These are phyloP conservation scores for Augiades crinisus DNA, from an alignment of 2,888 invertebrate genomes.

Conservation along the genomic window DNA sequence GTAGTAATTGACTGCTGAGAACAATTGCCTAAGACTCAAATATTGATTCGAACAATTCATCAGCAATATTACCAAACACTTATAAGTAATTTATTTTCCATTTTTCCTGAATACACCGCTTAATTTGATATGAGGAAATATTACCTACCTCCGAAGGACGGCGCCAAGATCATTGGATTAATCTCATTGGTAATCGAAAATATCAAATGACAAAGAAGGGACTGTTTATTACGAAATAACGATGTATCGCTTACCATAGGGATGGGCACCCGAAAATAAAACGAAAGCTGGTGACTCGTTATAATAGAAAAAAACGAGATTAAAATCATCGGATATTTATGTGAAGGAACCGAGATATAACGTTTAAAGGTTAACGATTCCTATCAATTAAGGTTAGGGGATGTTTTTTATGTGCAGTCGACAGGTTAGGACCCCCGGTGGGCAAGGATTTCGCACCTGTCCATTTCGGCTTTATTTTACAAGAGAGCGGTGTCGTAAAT, in stretches of 20 bases:
- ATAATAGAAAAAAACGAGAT: conserved; percentile 72
- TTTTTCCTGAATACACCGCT: conserved; percentile 29
- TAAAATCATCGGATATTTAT: conserved; percentile 75
- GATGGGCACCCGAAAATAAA: conserved; percentile 76
- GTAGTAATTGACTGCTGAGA: too few species aligned
- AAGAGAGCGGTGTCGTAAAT: conserved; percentile 59
- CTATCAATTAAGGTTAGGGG: conserved; percentile 81
- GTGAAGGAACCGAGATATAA: conserved; percentile 66
- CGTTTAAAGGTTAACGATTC: conserved; percentile 79
- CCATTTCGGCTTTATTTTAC: conserved; percentile 46
- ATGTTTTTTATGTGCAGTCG: conserved; percentile 46
- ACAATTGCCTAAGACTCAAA: too few species aligned
- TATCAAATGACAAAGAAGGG: conserved; percentile 78
- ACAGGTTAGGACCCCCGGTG: conserved; percentile 68
- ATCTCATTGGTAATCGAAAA: conserved; percentile 60
- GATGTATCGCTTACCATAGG: conserved; percentile 61
- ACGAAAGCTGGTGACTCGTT: conserved; percentile 58
- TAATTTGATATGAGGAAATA: conserved; percentile 58
- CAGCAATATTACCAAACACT: too few species aligned
- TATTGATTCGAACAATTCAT: too few species aligned
- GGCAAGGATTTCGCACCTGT: conserved; percentile 63
- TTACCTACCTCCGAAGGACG: conserved; percentile 57
- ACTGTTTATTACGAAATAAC: conserved; percentile 78
- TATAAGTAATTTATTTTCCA: too few species aligned
- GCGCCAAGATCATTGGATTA: conserved; percentile 58